Evolutionary conservation across 2,888 invertebrate species (phyloP).

Genomic region (Octodonta nipae): DNA sequence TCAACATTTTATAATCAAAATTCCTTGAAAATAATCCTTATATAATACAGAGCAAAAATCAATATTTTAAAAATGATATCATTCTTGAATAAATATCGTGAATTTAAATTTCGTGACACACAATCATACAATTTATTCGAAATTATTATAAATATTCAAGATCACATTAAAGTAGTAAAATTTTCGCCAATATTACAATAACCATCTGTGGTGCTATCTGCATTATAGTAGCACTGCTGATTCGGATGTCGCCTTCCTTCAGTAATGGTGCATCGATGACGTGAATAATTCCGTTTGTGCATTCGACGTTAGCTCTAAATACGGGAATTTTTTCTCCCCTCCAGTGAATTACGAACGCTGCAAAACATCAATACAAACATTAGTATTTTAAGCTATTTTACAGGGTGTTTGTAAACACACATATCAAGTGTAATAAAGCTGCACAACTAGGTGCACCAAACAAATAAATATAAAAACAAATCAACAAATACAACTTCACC

Average conservation of each 20-base stretch:
- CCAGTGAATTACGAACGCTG: slow-evolving; percentile 78
- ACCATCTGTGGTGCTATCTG: slow-evolving; percentile 31
- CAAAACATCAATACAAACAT: no score
- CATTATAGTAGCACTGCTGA: slow-evolving; percentile 36
- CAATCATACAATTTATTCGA: slow-evolving; percentile 4
- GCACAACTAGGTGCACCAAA: no score
- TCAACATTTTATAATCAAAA: no score
- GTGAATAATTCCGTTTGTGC: slow-evolving; percentile 91
- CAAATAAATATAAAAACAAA: no score
- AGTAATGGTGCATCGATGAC: slow-evolving; percentile 82
- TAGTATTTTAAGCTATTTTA: no score
- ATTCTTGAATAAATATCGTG: slow-evolving; percentile 10
- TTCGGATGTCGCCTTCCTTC: slow-evolving; percentile 68
- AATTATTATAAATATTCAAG: slow-evolving; percentile 6
- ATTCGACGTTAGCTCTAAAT: slow-evolving; percentile 82
- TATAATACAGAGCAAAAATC: no score
- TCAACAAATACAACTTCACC: no score
- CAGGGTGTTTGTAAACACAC: no score
- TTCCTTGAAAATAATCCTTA: no score
- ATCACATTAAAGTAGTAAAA: slow-evolving; percentile 16
- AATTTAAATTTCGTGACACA: no score
- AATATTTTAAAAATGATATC: no score
- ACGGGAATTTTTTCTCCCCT: slow-evolving; percentile 71
- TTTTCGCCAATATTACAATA: slow-evolving; percentile 32
- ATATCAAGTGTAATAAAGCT: no score